Percentiles rank a stretch among this genome's conserved stretches.
These are phyloP conservation scores for Xyrauchen texanus DNA, from an alignment of 2,113 vertebrate genomes.

Conservation along the genomic window DNA sequence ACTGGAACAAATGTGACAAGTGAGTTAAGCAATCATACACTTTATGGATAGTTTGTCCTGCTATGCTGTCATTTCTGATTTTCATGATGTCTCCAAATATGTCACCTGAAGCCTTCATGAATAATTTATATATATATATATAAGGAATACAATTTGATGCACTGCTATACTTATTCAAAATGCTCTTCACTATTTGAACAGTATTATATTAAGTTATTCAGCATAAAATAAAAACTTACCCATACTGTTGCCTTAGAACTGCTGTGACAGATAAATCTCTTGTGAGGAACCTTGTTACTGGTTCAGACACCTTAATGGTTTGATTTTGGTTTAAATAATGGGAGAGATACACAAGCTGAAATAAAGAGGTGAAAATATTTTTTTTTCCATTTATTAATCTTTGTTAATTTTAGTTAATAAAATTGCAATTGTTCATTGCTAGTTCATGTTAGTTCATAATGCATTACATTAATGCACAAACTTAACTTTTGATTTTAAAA, in stretches of 20 bases:
- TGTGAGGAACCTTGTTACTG: neutral
- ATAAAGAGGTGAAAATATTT: too few relatives aligned
- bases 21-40: conserved; percentile 56
- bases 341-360: neutral
- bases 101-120: neutral
- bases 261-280: neutral
- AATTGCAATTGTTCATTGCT: too few relatives aligned
- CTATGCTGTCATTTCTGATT: conserved; percentile 63
- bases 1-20: neutral
- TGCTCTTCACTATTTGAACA: neutral
- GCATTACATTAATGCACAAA: too few relatives aligned
- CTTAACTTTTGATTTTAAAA: too few relatives aligned
- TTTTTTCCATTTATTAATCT: too few relatives aligned
- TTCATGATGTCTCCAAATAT: conserved; percentile 67
- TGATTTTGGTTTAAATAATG: neutral
- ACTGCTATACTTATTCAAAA: neutral
- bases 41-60: conserved; percentile 55
- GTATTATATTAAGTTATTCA: neutral
- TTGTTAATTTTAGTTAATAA: too few relatives aligned
- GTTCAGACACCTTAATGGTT: neutral
- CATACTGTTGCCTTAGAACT: conserved; percentile 35
- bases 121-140: too few relatives aligned
- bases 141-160: too few relatives aligned
- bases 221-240: conserved; percentile 38
- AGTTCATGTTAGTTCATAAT: too few relatives aligned